Conservation (phyloP, 2,113 vertebrate species). For the Trematocara macrostoma region DNA sequence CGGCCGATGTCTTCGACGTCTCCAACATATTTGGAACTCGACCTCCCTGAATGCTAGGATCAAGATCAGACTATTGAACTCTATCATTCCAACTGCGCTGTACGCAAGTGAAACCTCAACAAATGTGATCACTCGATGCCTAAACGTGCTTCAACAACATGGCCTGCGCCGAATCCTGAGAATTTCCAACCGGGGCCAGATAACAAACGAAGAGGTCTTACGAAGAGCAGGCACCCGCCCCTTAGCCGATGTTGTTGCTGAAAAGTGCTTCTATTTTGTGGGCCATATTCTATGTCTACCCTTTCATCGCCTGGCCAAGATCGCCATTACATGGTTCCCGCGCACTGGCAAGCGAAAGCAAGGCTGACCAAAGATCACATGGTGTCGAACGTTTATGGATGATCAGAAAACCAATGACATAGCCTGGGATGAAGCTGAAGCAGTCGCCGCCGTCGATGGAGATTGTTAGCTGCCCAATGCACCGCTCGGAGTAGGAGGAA, state of each 20-base stretch:
- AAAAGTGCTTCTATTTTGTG: fast-evolving
- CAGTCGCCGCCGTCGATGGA: fast-evolving
- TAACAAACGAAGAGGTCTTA: background rate
- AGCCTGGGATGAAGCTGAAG: background rate
- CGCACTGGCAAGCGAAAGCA: background rate
- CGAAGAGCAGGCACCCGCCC: fast-evolving
- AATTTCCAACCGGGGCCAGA: background rate
- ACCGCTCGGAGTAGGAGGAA: background rate
- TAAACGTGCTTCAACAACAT: background rate
- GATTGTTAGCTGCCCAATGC: background rate
- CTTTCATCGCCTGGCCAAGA: background rate
- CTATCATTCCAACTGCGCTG: fast-evolving
- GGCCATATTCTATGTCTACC: background rate
- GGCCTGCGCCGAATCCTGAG: fast-evolving
- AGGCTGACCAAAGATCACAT: background rate
- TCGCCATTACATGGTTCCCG: background rate
- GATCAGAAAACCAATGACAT: background rate
- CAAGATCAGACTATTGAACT: background rate
- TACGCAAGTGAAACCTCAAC: background rate
- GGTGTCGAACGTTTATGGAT: background rate
- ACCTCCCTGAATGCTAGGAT: background rate
- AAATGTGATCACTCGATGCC: fast-evolving
- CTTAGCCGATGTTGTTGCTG: background rate
- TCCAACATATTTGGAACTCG: fast-evolving
- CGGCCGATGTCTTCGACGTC: fast-evolving